Evolutionary conservation across 2,113 vertebrate genomes (phyloP).

Genomic region (Peromyscus polionotus): DNA sequence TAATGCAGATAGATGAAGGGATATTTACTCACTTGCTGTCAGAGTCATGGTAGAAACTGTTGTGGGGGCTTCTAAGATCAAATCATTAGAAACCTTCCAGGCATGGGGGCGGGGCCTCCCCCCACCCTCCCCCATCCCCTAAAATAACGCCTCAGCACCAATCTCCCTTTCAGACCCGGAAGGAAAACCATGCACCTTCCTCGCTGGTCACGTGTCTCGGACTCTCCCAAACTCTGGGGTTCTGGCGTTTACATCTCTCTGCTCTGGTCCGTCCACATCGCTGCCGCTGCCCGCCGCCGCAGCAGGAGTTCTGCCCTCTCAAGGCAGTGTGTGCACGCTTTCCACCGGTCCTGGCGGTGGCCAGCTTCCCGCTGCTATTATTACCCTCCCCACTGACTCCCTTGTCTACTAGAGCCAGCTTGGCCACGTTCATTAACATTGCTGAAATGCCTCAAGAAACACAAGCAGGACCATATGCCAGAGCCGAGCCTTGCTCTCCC

Average conservation of each 20-base stretch:
- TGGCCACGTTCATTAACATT: neutral
- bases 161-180: neutral
- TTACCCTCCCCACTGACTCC: no score
- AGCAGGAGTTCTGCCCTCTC: neutral
- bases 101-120: neutral
- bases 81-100: neutral
- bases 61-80: neutral
- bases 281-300: no score
- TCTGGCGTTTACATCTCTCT: neutral
- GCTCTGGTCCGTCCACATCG: neutral
- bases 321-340: no score
- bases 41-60: neutral
- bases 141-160: neutral
- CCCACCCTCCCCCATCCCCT: neutral
- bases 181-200: neutral
- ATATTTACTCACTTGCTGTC: neutral
- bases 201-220: accelerated
- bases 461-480: neutral
- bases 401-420: neutral
- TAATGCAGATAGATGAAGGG: neutral
- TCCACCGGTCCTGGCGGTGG: neutral
- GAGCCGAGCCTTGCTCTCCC: neutral
- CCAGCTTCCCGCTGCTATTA: neutral
- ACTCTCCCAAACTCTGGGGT: neutral
- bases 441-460: conserved; percentile 14